These are phyloP conservation scores for Echinarachnius parma DNA, from an alignment of 53 echinoderm and acorn worm genomes.

Conservation along the genomic window DNA sequence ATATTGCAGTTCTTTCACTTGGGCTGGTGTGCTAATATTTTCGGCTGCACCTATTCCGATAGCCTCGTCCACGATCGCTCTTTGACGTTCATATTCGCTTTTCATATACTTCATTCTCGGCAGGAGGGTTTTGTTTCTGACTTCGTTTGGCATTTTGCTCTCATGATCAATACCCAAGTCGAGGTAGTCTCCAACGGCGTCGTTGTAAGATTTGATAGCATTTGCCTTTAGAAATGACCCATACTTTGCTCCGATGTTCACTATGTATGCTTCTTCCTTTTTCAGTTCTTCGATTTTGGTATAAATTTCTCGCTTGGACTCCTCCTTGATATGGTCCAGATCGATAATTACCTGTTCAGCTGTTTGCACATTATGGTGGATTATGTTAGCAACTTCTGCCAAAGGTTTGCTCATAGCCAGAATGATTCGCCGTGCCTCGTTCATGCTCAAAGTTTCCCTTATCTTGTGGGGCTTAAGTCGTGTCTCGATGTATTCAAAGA, in stretches of 20 bases:
- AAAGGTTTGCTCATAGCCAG: conserved; percentile 1
- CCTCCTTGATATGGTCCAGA: conserved; percentile 3
- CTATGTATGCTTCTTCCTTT: not conserved
- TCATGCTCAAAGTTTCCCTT: not conserved
- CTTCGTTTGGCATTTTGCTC: not conserved
- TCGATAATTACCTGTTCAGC: not conserved
- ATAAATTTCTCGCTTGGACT: conserved; percentile 2
- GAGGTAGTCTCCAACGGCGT: conserved; percentile 42
- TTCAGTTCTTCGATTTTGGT: conserved; percentile 14
- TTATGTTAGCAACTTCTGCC: not conserved
- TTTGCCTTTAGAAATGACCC: conserved; percentile 24
- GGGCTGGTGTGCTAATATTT: not conserved
- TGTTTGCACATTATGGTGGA: not conserved
- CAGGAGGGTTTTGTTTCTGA: conserved; percentile 1
- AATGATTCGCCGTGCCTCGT: not conserved
- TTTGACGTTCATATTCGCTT: not conserved
- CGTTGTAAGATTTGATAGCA: conserved; percentile 36
- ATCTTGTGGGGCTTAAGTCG: not conserved
- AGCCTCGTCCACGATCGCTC: not conserved
- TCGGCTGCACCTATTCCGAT: not conserved
- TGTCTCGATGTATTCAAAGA: conserved; percentile 5
- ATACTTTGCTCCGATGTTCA: conserved; percentile 14
- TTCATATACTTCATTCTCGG: conserved; percentile 5
- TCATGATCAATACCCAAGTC: conserved; percentile 29
- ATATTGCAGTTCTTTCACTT: conserved; percentile 2